Base-by-base conservation (phyloP, 2,797 vertebrate genomes). In the Coregonus sp. region DNA sequence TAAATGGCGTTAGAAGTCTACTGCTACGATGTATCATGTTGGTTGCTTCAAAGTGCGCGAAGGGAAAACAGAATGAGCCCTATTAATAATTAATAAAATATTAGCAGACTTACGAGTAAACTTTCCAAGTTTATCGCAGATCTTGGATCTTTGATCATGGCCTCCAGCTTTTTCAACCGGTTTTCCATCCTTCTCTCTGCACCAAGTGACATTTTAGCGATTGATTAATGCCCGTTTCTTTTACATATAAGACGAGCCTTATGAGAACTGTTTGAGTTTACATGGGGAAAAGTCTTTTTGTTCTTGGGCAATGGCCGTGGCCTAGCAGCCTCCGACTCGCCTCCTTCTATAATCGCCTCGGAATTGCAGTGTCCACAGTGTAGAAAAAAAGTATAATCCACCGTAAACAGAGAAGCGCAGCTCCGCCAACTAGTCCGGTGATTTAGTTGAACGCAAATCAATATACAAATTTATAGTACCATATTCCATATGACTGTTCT, bases 101-200 rank as follows among this genome's bases (percentile, higher is more conserved):
- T 79, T 77, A 80, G 79, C 81, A 75, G 84, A 92, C 94, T 95
- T 78, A 95, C 94, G 93, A 95, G 91, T 83, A 95, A 93, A 95
- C 94, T 95, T 89, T 95, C 94, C 92, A 95, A 86, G 93, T 95
- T 95, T 79, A 95, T 81, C 85, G 93, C 91, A 76, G 90, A 94
- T 50, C 89, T 86, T 75, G 94, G 93, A 61, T 95, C 93, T 79
- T 91, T 86, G 92, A 95, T 93, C 93, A 93, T 90, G 90, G 92
- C 93, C 91, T 95, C 93, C 91, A 95, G 93, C 89, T 89, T 93
- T 85, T 89, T 93, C 89, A 92, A 86, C 88, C 93, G 92, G 88
- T 80, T 86, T 90, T 95, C 94, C 93, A 93, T 93, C 94, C 94
- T 93, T 86, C 90, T 93, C 88, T 95, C 94, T 7, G 94, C 94